These are phyloP conservation scores for Phaonia tiefii DNA, from an alignment of 2,888 invertebrate genomes.

Conservation along the genomic window DNA sequence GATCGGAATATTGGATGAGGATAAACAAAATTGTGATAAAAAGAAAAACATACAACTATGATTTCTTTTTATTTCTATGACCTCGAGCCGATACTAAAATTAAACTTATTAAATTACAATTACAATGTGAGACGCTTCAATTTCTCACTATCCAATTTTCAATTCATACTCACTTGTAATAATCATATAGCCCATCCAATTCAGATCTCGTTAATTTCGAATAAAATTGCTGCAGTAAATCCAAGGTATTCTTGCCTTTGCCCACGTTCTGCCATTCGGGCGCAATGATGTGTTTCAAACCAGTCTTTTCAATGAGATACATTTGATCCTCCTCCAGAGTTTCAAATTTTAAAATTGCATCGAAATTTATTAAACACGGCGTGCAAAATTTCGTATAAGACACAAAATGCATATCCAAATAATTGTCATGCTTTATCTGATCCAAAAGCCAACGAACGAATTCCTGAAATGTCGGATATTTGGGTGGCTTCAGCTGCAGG, in stretches of 20 bases:
- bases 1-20: too few species aligned
- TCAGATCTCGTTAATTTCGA: slow-evolving; percentile 88
- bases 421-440: slow-evolving; percentile 82
- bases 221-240: slow-evolving; percentile 88
- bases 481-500: slow-evolving; percentile 79
- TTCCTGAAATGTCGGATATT: slow-evolving; percentile 90
- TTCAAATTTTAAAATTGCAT: slow-evolving; percentile 91
- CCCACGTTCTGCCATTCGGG: slow-evolving; percentile 93
- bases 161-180: slow-evolving; percentile 86
- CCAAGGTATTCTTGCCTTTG: slow-evolving; percentile 87
- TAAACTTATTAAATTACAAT: too few species aligned
- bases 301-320: slow-evolving; percentile 89
- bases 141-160: background rate
- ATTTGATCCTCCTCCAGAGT: slow-evolving; percentile 91
- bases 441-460: slow-evolving; percentile 90
- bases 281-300: slow-evolving; percentile 87
- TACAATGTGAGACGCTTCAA: too few species aligned
- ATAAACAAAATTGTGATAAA: too few species aligned
- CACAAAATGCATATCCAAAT: slow-evolving; percentile 93
- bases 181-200: slow-evolving; percentile 88
- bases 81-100: too few species aligned
- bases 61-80: too few species aligned
- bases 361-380: slow-evolving; percentile 91
- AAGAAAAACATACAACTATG: too few species aligned
- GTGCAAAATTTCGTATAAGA: slow-evolving; percentile 92